Conservation (phyloP, 2,797 vertebrate genomes). For the Anabacerthia variegaticeps region DNA sequence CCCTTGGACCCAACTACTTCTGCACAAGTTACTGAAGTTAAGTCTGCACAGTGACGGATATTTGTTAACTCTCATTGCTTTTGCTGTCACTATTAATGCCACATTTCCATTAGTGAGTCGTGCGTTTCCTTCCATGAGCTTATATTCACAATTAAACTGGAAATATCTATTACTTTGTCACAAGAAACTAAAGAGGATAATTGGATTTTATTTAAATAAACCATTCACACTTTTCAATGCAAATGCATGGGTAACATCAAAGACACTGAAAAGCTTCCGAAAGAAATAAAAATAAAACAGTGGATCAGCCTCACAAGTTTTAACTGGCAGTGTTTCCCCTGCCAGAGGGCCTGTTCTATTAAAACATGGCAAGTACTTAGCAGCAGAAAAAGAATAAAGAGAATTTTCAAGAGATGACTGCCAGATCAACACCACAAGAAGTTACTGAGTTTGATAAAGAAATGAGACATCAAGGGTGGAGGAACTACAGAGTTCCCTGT, state of each 20-base stretch:
- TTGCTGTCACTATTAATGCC: neutral
- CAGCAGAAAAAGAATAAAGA: constrained; percentile 51
- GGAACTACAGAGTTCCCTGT: neutral
- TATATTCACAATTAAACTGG: constrained; percentile 15
- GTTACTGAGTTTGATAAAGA: constrained; percentile 22
- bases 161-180: constrained; percentile 21
- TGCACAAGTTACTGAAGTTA: neutral
- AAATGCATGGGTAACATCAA: constrained; percentile 41
- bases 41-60: neutral
- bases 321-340: neutral
- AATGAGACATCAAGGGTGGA: neutral
- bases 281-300: constrained; percentile 37
- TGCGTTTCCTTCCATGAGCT: neutral
- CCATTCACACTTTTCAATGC: constrained; percentile 21
- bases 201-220: constrained; percentile 40
- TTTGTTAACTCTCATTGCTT: neutral
- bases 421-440: constrained; percentile 11
- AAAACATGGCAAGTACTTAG: constrained; percentile 15
- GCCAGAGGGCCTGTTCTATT: constrained; percentile 39
- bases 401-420: constrained; percentile 49
- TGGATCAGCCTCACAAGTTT: constrained; percentile 7
- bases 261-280: constrained; percentile 4
- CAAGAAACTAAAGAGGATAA: neutral
- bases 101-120: neutral
- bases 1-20: neutral